Conservation (phyloP, 2,888 invertebrate species). For the Rosalia funebris region DNA sequence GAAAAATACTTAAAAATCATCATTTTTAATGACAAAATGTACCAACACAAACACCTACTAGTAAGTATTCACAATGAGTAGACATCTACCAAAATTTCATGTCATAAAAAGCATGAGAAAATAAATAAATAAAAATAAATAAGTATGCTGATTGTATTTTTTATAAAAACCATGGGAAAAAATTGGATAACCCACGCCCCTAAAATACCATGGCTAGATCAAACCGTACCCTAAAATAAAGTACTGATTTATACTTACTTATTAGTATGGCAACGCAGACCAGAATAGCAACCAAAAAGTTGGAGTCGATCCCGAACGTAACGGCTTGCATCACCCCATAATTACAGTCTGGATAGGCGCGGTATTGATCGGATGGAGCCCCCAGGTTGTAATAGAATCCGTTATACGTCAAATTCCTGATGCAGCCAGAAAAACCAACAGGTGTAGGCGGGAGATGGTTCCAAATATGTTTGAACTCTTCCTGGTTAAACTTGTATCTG, state of each 20-base stretch:
- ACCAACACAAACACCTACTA: too few relatives aligned
- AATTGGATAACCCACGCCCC: too few relatives aligned
- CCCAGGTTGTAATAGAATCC: slow-evolving; percentile 90
- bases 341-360: slow-evolving; percentile 79
- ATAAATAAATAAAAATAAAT: too few relatives aligned
- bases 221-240: too few relatives aligned
- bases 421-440: slow-evolving; percentile 86
- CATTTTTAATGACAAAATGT: too few relatives aligned
- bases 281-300: slow-evolving; percentile 89
- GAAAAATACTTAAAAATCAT: too few relatives aligned
- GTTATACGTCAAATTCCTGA: slow-evolving; percentile 90
- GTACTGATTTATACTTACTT: slow-evolving; percentile 75
- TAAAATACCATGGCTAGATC: too few relatives aligned
- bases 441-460: slow-evolving; percentile 73
- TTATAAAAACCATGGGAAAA: too few relatives aligned
- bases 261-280: slow-evolving; percentile 87
- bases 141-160: too few relatives aligned
- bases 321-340: slow-evolving; percentile 79
- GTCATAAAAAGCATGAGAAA: too few relatives aligned
- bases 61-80: too few relatives aligned
- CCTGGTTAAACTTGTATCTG: slow-evolving; percentile 71
- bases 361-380: slow-evolving; percentile 74
- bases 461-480: slow-evolving; percentile 76
- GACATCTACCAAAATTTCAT: too few relatives aligned
- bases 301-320: slow-evolving; percentile 85